phyloP scores from a whole-genome alignment of 2,888 invertebrate genomes.

The Punctoribates punctum region DNA sequence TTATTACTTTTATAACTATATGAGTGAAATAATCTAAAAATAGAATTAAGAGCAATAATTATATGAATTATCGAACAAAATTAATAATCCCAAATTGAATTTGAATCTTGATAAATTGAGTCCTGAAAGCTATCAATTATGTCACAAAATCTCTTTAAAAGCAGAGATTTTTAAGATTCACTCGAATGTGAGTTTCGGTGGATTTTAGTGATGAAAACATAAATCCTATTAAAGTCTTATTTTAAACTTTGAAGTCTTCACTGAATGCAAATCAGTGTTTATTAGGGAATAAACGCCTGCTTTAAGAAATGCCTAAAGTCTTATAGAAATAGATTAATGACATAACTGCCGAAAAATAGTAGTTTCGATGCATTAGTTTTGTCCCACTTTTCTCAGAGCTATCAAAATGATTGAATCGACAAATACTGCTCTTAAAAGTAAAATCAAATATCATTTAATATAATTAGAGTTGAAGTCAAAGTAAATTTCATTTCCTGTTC shows the following conservation, averaged over 20 bases:
- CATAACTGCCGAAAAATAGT: neutral
- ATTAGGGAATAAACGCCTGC: neutral
- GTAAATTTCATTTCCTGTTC: neutral
- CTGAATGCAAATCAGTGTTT: constrained; percentile 5
- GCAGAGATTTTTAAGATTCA: too few relatives aligned
- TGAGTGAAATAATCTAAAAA: too few relatives aligned
- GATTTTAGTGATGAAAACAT: neutral
- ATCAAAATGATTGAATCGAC: neutral
- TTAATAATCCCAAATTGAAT: too few relatives aligned
- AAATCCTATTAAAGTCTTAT: neutral
- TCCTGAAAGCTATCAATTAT: too few relatives aligned
- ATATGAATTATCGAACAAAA: too few relatives aligned
- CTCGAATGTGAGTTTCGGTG: too few relatives aligned
- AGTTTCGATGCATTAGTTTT: constrained; percentile 14
- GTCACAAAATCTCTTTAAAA: too few relatives aligned
- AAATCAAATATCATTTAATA: constrained; percentile 7
- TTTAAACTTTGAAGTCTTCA: neutral
- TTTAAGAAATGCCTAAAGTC: constrained; percentile 27
- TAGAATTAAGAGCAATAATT: too few relatives aligned
- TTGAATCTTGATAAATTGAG: too few relatives aligned
- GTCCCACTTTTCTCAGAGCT: constrained; percentile 1
- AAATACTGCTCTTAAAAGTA: constrained; percentile 4
- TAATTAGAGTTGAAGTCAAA: neutral
- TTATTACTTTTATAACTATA: too few relatives aligned
- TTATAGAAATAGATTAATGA: constrained; percentile 32